These are phyloP conservation scores for Alethe diademata DNA, from an alignment of 2,113 vertebrate species.

Conservation along the genomic window DNA sequence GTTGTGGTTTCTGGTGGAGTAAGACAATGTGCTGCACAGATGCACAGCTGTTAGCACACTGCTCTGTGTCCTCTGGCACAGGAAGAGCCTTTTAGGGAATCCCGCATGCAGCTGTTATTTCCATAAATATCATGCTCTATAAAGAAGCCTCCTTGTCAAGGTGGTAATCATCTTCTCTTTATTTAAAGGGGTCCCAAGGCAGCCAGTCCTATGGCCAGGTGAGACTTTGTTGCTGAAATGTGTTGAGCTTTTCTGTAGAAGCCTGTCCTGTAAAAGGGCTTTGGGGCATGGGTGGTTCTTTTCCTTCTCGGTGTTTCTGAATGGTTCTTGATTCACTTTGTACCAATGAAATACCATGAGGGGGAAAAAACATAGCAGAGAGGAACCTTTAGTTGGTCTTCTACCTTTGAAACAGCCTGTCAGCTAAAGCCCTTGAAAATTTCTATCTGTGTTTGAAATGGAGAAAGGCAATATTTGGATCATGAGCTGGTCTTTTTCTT, in stretches of 20 bases:
- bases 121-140: not conserved
- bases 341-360: too few species aligned
- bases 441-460: not conserved
- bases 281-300: accelerated
- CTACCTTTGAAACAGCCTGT: accelerated
- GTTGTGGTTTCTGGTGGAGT: not conserved
- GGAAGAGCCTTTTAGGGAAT: not conserved
- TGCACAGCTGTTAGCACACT: not conserved
- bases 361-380: accelerated
- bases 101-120: not conserved
- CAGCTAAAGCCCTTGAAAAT: not conserved
- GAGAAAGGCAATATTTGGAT: not conserved
- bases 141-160: not conserved
- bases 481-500: not conserved
- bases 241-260: not conserved
- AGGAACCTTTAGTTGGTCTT: not conserved
- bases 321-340: not conserved
- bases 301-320: not conserved
- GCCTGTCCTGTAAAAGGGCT: not conserved
- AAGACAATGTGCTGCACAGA: not conserved
- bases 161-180: not conserved
- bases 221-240: not conserved
- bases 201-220: conserved; percentile 13
- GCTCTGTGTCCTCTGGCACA: not conserved
- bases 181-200: not conserved